Conservation (phyloP, 2,888 invertebrate genomes). For the Agrochola litura region DNA sequence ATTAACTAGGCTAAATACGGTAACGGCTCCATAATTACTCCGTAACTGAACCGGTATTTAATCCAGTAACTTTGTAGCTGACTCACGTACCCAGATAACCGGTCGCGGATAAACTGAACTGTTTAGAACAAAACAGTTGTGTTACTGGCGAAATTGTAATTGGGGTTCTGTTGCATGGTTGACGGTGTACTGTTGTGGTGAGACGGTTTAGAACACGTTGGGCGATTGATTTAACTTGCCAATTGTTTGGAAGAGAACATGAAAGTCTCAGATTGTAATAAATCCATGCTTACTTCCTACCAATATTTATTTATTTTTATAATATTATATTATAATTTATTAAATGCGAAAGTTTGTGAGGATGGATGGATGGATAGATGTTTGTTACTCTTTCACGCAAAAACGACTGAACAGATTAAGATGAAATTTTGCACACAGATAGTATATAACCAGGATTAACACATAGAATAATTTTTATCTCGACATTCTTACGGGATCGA, state of each 20-base stretch:
- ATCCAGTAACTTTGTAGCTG: conserved; percentile 51
- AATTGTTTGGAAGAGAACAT: background rate
- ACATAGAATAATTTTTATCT: no score
- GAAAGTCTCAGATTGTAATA: background rate
- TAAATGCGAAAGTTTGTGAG: no score
- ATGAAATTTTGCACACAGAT: no score
- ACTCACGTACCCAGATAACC: conserved; percentile 60
- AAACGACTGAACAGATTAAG: no score
- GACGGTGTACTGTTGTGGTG: background rate
- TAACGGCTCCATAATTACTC: conserved; percentile 40
- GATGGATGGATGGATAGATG: no score
- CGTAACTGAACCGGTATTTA: conserved; percentile 38
- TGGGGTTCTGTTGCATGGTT: background rate
- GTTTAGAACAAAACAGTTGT: conserved; percentile 49
- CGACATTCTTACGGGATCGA: no score
- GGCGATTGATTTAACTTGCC: background rate
- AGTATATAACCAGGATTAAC: no score
- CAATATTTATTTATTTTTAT: no score
- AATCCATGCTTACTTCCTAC: background rate
- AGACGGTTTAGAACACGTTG: background rate
- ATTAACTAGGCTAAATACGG: conserved; percentile 50
- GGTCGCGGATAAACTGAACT: conserved; percentile 32
- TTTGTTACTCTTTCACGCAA: no score
- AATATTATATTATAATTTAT: no score
- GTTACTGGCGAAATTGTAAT: conserved; percentile 46